Base-by-base conservation (phyloP, 92 coral and sea anemone species). In the Porites cylindrica region DNA sequence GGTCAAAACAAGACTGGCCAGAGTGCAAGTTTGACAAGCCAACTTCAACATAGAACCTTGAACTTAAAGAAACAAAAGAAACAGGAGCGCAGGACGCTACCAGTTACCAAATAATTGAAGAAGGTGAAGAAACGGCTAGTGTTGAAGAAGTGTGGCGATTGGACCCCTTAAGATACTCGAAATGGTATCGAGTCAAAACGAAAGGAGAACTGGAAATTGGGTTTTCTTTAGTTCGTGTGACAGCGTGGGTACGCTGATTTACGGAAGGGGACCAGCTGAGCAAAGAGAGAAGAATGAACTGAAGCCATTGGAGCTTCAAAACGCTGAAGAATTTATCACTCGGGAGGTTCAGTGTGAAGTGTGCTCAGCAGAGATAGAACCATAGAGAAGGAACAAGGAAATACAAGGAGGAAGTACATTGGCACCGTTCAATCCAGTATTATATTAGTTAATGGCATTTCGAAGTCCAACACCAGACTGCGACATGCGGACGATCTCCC, bases 171-270 rank as follows among this genome's bases (percentile, higher is more conserved):
- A 77, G 89, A 51, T 91, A 69, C 66, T 91, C 90, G 59, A 91
- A 94, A 59, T 91, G 96, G 94, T 91, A 91, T 77, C 59, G 88
- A 64, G 83, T 72, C 10, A 85, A 92, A 14, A 79, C 81, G 13
- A 84, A 69, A 47, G 77, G 79, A 26, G 75, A 90, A 66, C 56
- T 82, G 66, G 95, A 92, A 78, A 53, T 26, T 26, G 29, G 29
- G 29, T 26, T 26, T 26, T 26, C 29, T 26, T 26, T 26, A 26
- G 29, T 26, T 92, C 87, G 94, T 62, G 93, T 89, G 54, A 62
- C 70, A 86, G 88, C 88, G 50, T 94, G 97, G 94, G 86, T 91
- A 2, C 29, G 29, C 29, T 26, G 29, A 26, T 26, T 26, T 26
- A 26, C 29, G 1, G 29, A 26, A 26, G 29, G 29, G 29, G 29